Percentiles rank a stretch among this genome's conserved stretches.
Evolutionary conservation across 1,140 invertebrate genomes (phyloP).

Genomic region (Belonocnema kinseyi): DNA sequence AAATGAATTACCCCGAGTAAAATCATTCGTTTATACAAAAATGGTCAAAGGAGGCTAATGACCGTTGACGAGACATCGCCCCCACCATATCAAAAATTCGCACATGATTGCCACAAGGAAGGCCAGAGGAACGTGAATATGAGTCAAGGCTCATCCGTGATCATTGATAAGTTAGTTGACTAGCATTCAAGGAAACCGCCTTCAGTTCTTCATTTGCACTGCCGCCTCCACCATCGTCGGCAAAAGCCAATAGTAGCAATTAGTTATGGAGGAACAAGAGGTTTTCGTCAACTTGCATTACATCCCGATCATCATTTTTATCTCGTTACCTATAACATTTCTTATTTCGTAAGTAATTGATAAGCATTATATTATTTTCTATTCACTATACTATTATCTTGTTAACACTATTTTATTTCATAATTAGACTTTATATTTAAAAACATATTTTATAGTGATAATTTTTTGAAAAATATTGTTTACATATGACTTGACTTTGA

Average conservation of each 20-base stretch:
- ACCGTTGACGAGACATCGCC: neutral
- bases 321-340: constrained; percentile 79
- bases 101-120: neutral
- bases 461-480: too few species aligned
- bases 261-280: constrained; percentile 56
- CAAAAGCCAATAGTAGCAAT: neutral
- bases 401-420: neutral
- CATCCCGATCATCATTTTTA: constrained; percentile 76
- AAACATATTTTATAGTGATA: too few species aligned
- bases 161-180: neutral
- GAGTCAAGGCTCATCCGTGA: constrained; percentile 24
- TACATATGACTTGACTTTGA: too few species aligned
- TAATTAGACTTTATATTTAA: neutral
- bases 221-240: constrained; percentile 27
- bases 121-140: constrained; percentile 31
- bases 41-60: neutral
- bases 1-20: neutral
- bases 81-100: neutral
- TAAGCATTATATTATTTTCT: neutral
- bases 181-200: constrained; percentile 3
- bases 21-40: neutral
- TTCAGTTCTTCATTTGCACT: neutral
- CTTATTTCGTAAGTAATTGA: constrained; percentile 77
- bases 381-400: neutral
- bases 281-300: constrained; percentile 73